These are phyloP conservation scores for Lucilia cuprina DNA, from an alignment of 1,140 invertebrate species.

Conservation along the genomic window DNA sequence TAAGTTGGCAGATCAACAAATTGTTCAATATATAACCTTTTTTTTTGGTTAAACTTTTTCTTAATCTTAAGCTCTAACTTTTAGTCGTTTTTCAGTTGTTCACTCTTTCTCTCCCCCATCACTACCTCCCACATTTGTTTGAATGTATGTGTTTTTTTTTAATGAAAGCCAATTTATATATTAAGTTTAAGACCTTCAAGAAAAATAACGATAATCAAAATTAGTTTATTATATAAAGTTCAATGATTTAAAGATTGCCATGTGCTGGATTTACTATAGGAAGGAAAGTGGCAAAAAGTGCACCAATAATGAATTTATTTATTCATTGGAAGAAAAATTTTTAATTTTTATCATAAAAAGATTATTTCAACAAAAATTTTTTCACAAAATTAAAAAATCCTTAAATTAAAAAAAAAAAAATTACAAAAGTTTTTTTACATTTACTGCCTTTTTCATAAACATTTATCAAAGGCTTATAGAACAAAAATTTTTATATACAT, in stretches of 20 bases:
- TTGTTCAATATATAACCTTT: constrained; percentile 18
- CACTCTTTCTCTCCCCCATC: neutral
- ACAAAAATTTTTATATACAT: too few species aligned
- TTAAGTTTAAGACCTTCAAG: constrained; percentile 8
- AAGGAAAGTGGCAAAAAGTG: neutral
- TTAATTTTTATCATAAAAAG: too few species aligned
- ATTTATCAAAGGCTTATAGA: too few species aligned
- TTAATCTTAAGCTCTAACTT: neutral
- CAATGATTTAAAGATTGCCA: neutral
- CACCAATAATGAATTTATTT: too few species aligned
- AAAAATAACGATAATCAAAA: constrained; percentile 26
- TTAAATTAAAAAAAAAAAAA: too few species aligned
- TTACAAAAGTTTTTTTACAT: too few species aligned
- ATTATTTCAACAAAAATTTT: too few species aligned
- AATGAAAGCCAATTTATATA: neutral
- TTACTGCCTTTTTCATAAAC: too few species aligned
- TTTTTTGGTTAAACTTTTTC: neutral
- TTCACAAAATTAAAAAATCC: too few species aligned
- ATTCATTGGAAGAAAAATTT: too few species aligned
- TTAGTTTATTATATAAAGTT: constrained; percentile 36
- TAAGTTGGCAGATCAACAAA: constrained; percentile 37
- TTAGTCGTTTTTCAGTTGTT: too few species aligned
- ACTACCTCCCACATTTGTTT: neutral
- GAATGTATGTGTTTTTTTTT: constrained; percentile 1
- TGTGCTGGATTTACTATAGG: too few species aligned